Evolutionary conservation across 2,888 invertebrate species (phyloP), one percentile per base, ranked within the genome.

Genomic region (Drosophila paranaensis): DNA sequence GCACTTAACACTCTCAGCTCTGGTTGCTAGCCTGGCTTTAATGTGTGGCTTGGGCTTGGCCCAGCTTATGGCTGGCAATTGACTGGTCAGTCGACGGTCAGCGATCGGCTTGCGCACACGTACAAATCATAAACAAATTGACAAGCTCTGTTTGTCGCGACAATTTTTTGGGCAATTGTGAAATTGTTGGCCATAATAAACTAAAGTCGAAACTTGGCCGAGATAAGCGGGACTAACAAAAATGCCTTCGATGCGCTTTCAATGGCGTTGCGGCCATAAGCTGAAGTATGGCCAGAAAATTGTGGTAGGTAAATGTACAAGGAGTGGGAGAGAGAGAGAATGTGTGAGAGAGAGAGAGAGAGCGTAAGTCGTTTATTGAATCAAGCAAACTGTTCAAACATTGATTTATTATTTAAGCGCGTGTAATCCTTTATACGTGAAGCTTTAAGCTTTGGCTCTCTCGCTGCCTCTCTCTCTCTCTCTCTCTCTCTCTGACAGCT

Each of bases 181-280:
- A 65, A 84, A 85, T 58, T 58, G 45, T 56, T 72, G 71, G 64
- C 60, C 56, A 56, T 51, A 57, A 55, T 42, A 45, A 60, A 50
- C 42, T 27, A n/a, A 27, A 27, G 46, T 27, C 40, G 20, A 9
- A 25, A 50, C 30, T 50, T 50, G 48, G 48, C 48, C 48, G 16
- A 50, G n/a, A 16, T 2, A 42, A n/a, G 14, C 11, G 48, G 25
- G 3, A 35, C 61, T 39, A n/a, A n/a, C 20, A 20, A 6, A 53
- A 69, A 91, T 91, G 91, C 92, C 92, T 63, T 89, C 91, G 37
- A 79, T 86, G 81, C 89, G 92, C 20, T 91, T 90, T 63, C 81
- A 90, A 67, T 83, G 88, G 74, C 82, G 82, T 42, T 90, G 91
- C 70, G 84, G 85, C 76, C 83, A 84, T 51, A 85, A 85, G 75